Evolutionary conservation across 2,113 vertebrate species (phyloP).

Genomic region (Myanophis thanlyinensis): DNA sequence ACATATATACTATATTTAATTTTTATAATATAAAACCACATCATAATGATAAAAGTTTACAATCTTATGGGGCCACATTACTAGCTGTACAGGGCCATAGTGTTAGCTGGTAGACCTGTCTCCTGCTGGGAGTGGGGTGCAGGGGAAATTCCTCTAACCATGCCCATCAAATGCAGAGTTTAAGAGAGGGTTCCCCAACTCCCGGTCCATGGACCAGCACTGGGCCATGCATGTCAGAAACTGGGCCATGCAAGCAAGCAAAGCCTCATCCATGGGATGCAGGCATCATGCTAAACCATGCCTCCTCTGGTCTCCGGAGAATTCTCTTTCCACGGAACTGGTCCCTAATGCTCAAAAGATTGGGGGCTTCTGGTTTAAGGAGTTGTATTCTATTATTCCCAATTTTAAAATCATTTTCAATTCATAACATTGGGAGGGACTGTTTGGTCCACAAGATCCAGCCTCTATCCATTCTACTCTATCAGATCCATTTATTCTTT

Average conservation of each 20-base stretch:
- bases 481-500: not conserved
- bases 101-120: not conserved
- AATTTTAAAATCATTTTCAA: not conserved
- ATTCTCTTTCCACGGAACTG: too few relatives aligned
- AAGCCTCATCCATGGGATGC: too few relatives aligned
- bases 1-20: not conserved
- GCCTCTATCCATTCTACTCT: not conserved
- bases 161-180: not conserved
- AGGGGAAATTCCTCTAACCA: not conserved
- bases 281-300: too few relatives aligned
- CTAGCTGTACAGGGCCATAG: not conserved
- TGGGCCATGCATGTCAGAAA: too few relatives aligned
- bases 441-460: not conserved
- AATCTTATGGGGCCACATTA: not conserved
- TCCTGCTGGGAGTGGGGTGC: not conserved
- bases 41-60: not conserved
- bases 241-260: too few relatives aligned
- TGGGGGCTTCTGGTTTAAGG: not conserved
- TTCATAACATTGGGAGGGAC: not conserved
- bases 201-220: too few relatives aligned
- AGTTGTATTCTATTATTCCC: not conserved
- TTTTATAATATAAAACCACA: not conserved
- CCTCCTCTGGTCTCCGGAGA: too few relatives aligned
- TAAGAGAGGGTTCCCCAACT: too few relatives aligned
- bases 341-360: too few relatives aligned